Percentiles rank a stretch among this genome's conserved stretches.
These are phyloP conservation scores for Sarcophaga caerulescens DNA, from an alignment of 2,888 invertebrate genomes.

Conservation along the genomic window DNA sequence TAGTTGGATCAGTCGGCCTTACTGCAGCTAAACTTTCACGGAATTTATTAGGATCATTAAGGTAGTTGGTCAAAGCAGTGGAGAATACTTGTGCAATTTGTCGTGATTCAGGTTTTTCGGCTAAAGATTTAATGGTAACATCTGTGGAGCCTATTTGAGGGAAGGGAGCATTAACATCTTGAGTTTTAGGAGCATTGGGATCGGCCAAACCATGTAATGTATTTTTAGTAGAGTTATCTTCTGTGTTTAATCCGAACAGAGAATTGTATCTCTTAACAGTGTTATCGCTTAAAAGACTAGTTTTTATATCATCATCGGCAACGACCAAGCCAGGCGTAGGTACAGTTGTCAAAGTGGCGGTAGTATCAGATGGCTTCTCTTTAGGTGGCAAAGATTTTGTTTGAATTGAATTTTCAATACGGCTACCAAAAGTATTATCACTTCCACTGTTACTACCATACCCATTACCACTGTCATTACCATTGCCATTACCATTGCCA, in stretches of 20 bases:
- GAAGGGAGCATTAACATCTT: constrained; percentile 68
- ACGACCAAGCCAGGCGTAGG: constrained; percentile 75
- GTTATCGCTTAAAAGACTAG: constrained; percentile 84
- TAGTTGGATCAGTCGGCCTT: constrained; percentile 89
- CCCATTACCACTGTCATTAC: background rate
- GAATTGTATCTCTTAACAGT: constrained; percentile 77
- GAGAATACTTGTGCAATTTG: constrained; percentile 93
- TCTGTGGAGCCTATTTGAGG: constrained; percentile 83
- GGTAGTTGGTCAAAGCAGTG: constrained; percentile 90
- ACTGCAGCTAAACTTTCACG: constrained; percentile 88
- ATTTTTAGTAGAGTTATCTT: constrained; percentile 67
- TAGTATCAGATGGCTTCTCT: constrained; percentile 74
- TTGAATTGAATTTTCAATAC: background rate
- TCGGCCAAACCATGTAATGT: constrained; percentile 79
- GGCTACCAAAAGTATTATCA: too few species aligned
- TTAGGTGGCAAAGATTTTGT: constrained; percentile 26
- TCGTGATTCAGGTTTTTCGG: constrained; percentile 84
- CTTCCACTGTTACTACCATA: too few species aligned
- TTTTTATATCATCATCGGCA: constrained; percentile 82
- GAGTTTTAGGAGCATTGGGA: constrained; percentile 6
- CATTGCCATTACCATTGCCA: background rate
- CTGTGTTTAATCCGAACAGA: constrained; percentile 76
- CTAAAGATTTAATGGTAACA: constrained; percentile 83
- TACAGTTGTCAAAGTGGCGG: constrained; percentile 73
- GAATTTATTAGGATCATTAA: constrained; percentile 91